These are phyloP conservation scores for Apistogramma diplotaenia DNA, from an alignment of 2,113 vertebrate species.

Conservation along the genomic window DNA sequence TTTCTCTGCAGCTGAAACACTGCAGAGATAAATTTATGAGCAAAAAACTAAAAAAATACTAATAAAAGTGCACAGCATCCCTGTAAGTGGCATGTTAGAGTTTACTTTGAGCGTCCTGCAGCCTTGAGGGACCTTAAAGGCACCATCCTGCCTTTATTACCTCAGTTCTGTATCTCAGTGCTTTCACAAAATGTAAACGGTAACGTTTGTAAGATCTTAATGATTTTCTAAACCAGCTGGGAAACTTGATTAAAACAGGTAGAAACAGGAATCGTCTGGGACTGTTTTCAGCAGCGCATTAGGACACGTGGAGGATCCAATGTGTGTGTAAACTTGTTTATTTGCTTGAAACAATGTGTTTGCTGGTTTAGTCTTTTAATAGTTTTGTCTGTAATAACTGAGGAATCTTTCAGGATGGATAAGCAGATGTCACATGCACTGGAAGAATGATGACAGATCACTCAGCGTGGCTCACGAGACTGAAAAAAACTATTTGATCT, in stretches of 20 bases:
- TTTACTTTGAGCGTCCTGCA: neutral
- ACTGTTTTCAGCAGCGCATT: neutral
- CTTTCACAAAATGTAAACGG: neutral
- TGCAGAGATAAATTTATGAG: neutral
- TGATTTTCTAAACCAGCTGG: neutral
- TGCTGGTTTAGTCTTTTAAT: neutral
- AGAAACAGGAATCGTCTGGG: no score
- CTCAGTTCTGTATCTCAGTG: neutral
- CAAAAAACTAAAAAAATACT: neutral
- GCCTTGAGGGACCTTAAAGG: neutral
- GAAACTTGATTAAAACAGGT: neutral
- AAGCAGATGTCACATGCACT: neutral
- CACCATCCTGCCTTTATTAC: no score
- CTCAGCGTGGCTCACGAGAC: neutral
- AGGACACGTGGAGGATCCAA: neutral
- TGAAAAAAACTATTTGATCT: slow-evolving; percentile 10
- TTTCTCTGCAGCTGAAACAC: accelerated
- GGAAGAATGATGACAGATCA: neutral
- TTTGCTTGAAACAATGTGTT: neutral
- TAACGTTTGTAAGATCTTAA: neutral
- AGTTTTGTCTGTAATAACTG: neutral
- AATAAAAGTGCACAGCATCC: no score
- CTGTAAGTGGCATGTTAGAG: neutral
- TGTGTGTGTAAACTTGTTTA: neutral
- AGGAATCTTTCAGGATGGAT: neutral